Base-by-base conservation (phyloP, 2,113 vertebrate species). In the Isichthys henryi region DNA sequence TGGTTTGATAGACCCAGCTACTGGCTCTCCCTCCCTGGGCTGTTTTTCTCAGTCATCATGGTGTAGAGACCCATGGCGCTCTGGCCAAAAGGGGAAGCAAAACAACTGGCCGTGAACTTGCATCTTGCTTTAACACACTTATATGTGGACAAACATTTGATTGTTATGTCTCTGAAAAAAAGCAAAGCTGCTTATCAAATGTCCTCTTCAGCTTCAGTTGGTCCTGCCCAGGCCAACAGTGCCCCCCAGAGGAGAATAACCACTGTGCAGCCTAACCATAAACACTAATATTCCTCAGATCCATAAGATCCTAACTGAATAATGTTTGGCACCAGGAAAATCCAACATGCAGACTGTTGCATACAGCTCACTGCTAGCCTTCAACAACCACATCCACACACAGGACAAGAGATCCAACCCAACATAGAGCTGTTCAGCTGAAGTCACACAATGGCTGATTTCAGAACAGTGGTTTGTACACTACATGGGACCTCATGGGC, bases 251-350 rank as follows among this genome's bases (percentile, higher is more conserved):
- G 83, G 45, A 48, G 74, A 43, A 43, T 39, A 5, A 31, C 21
- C 46, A 85, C 48, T 8, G 83, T 46, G 46, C 83, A 85, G 19
- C 48, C 21, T 15, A 85, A 48, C 9, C 83, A 50, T 15, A 48
- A 86, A 0, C 45, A 19, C 43, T 80, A 43, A 21, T 49, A 27
- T 15, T 49, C 10, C 50, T 50, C 46, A 11, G 10, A 15, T 50
- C n/a, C n/a, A 9, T 45, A 50, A 85, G 83, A 85, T 48, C 10
- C 83, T 49, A 27, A 49, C 10, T 49, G 46, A 46, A 21, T n/a
- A 11, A 48, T 27, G 43, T 86, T 86, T 86, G 83, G 83, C 83
- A 86, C 83, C 83, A 49, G 45, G 13, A 86, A 86, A 80, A 49
- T 86, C 45, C 49, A 48, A 86, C 48, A 86, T 49, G 45, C 23